These are phyloP conservation scores for Piaya cayana DNA, from an alignment of 2,113 vertebrate genomes.

Conservation along the genomic window DNA sequence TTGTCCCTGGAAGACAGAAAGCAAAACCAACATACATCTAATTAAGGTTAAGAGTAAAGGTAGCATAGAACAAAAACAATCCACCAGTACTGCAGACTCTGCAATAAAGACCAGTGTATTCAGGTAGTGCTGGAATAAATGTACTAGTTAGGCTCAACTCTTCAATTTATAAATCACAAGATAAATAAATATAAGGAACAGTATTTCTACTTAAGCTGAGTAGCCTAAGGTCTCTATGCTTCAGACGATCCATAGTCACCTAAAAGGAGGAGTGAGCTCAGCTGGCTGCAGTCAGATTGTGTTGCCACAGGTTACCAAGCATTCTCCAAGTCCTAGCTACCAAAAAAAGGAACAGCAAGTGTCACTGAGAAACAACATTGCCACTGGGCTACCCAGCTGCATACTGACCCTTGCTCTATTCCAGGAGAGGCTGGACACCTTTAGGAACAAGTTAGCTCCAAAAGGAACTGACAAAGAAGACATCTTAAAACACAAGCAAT, in stretches of 20 bases:
- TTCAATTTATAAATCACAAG: background rate
- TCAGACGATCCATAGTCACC: background rate
- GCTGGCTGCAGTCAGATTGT: background rate
- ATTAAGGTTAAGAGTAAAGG: background rate
- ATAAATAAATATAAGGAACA: background rate
- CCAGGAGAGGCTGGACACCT: background rate
- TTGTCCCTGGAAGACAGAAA: constrained; percentile 85
- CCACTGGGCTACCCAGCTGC: background rate
- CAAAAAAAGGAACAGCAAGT: background rate
- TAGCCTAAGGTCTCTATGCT: background rate
- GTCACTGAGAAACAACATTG: background rate
- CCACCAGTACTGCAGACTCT: background rate
- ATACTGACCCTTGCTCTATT: background rate
- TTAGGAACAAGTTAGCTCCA: background rate
- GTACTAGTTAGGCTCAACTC: background rate
- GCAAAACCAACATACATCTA: background rate
- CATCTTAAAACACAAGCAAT: background rate
- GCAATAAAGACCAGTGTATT: background rate
- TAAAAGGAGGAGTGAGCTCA: background rate
- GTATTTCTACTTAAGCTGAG: background rate
- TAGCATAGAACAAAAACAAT: background rate
- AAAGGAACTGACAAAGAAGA: background rate
- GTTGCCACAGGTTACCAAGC: background rate
- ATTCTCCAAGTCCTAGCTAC: background rate
- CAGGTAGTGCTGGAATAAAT: background rate